Evolutionary conservation across 2,797 vertebrate species (phyloP).

Genomic region (Clarias laeviceps): DNA sequence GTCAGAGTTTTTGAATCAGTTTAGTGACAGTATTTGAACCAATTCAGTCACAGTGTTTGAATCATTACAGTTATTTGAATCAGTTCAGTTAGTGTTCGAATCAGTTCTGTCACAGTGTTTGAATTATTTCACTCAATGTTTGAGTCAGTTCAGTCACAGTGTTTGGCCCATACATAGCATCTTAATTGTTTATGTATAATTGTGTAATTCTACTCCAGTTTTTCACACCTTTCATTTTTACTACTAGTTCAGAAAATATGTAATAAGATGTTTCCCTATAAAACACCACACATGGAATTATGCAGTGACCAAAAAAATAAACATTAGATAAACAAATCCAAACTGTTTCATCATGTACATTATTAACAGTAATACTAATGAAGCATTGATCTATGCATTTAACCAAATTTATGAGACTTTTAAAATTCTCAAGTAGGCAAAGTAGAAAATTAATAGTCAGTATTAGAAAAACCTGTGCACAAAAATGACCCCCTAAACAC

Average conservation of each 20-base stretch:
- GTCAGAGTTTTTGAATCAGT: too few species aligned
- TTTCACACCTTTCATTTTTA: neutral
- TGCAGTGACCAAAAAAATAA: neutral
- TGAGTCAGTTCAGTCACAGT: too few species aligned
- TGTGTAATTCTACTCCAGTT: too few species aligned
- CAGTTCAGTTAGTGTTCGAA: too few species aligned
- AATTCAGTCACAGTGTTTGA: too few species aligned
- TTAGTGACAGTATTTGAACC: too few species aligned
- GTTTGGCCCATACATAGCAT: neutral
- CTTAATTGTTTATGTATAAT: neutral
- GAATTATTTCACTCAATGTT: too few species aligned
- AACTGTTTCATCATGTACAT: neutral
- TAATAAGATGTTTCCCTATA: neutral
- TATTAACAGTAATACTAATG: neutral
- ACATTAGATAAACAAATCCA: neutral
- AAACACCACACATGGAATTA: neutral
- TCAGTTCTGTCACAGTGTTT: too few species aligned
- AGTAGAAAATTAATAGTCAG: neutral
- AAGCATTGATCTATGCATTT: neutral
- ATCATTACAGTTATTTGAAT: too few species aligned
- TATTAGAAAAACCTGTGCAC: neutral
- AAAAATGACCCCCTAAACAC: neutral
- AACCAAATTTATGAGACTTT: neutral
- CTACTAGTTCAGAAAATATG: too few species aligned
- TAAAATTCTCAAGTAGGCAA: neutral